These are phyloP conservation scores for Aphaenogaster ashmeadi DNA, from an alignment of 1,140 invertebrate species.

Conservation along the genomic window DNA sequence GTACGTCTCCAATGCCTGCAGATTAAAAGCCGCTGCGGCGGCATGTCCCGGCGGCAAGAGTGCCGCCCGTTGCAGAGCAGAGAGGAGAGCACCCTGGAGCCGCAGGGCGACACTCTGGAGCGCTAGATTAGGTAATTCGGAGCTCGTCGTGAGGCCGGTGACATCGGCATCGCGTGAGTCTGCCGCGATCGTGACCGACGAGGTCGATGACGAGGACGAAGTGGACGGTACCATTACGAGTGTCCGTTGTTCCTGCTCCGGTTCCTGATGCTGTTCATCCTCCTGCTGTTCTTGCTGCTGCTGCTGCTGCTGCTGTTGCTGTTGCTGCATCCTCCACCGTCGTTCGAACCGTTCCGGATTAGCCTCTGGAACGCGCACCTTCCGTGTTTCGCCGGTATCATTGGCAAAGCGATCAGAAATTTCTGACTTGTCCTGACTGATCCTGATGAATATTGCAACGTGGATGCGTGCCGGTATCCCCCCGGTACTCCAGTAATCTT, in stretches of 20 bases:
- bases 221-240: constrained; percentile 70
- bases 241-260: constrained; percentile 70
- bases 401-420: constrained; percentile 64
- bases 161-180: constrained; percentile 58
- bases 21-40: constrained; percentile 92
- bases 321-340: constrained; percentile 74
- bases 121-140: constrained; percentile 81
- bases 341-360: constrained; percentile 58
- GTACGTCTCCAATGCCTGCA: constrained; percentile 94
- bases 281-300: constrained; percentile 71
- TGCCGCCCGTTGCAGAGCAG: constrained; percentile 92
- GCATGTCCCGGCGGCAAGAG: constrained; percentile 92
- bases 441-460: constrained; percentile 27
- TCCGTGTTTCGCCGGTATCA: constrained; percentile 59
- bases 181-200: constrained; percentile 23
- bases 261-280: constrained; percentile 69
- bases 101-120: constrained; percentile 89
- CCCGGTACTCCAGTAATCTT: not conserved
- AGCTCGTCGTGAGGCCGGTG: constrained; percentile 54
- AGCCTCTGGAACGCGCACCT: constrained; percentile 54
- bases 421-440: not conserved
- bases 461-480: not conserved
- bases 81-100: constrained; percentile 92
- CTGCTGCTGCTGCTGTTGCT: constrained; percentile 36
- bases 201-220: constrained; percentile 47